phyloP scores from a whole-genome alignment of 2,797 vertebrate genomes.

The Muscicapa striata region DNA sequence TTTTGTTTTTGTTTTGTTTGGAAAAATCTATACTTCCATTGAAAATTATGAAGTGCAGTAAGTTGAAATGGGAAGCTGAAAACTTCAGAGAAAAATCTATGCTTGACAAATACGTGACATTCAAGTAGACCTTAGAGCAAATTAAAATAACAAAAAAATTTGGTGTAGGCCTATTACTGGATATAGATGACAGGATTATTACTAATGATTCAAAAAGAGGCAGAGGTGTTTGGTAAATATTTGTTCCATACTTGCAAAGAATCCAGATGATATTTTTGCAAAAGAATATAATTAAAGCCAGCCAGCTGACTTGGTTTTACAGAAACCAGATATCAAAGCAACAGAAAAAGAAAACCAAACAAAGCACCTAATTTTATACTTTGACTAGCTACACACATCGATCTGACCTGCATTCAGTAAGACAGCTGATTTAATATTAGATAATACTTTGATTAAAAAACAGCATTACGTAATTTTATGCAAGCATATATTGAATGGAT shows the following conservation, averaged over 20 bases:
- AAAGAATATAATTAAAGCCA: slow-evolving; percentile 66
- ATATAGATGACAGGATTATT: slow-evolving; percentile 60
- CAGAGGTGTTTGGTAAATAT: slow-evolving; percentile 72
- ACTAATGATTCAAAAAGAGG: slow-evolving; percentile 58
- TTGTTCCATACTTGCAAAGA: slow-evolving; percentile 57
- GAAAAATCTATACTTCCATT: neutral
- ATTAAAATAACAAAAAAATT: neutral
- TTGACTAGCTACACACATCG: neutral
- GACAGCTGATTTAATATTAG: neutral
- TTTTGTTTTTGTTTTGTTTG: neutral
- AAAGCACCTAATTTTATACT: slow-evolving; percentile 33
- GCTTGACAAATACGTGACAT: neutral
- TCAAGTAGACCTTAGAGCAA: neutral
- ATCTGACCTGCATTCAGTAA: neutral
- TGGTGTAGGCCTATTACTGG: slow-evolving; percentile 29
- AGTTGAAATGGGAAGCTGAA: slow-evolving; percentile 24
- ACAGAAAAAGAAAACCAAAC: slow-evolving; percentile 48
- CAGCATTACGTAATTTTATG: neutral
- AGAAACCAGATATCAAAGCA: slow-evolving; percentile 56
- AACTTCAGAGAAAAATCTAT: slow-evolving; percentile 9
- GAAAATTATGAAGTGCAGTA: neutral
- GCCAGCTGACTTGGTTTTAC: slow-evolving; percentile 46
- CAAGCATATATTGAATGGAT: neutral
- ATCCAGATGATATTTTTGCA: slow-evolving; percentile 59
- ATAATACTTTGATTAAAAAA: slow-evolving; percentile 18